phyloP scores from a whole-genome alignment of 2,888 invertebrate species.

The Diloba caeruleocephala region DNA sequence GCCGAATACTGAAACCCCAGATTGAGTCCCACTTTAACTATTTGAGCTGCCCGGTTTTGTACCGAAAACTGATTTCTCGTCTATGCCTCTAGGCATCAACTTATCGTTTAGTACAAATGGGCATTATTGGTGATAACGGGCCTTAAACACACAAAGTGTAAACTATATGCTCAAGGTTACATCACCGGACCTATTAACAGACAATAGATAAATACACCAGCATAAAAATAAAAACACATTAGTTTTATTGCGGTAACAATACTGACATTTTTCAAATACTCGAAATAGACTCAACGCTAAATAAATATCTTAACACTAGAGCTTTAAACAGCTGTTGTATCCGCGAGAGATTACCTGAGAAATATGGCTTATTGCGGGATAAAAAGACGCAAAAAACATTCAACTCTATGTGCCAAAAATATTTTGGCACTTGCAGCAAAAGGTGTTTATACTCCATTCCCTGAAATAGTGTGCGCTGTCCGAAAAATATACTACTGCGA shows the following conservation, averaged over 20 bases:
- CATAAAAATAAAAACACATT: constrained; percentile 10
- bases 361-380: constrained; percentile 53
- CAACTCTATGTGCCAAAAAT: constrained; percentile 52
- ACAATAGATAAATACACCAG: too few relatives aligned
- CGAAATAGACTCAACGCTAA: constrained; percentile 26
- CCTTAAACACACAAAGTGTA: too few relatives aligned
- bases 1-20: too few relatives aligned
- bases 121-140: too few relatives aligned
- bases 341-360: constrained; percentile 60
- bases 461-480: constrained; percentile 32
- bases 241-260: constrained; percentile 19
- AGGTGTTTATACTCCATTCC: constrained; percentile 52
- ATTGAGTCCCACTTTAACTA: too few relatives aligned
- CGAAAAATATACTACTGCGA: constrained; percentile 38
- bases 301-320: constrained; percentile 42
- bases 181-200: too few relatives aligned
- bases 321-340: constrained; percentile 53
- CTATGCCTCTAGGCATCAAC: too few relatives aligned
- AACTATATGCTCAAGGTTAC: too few relatives aligned
- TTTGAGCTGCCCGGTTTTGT: too few relatives aligned
- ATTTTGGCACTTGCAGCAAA: constrained; percentile 52
- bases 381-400: constrained; percentile 39
- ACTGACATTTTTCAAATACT: constrained; percentile 40
- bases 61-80: too few relatives aligned
- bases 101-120: too few relatives aligned